Percentiles rank a stretch among this genome's conserved stretches.
Conservation (phyloP, 2,113 vertebrate genomes). For the Motacilla tschutschensis region DNA sequence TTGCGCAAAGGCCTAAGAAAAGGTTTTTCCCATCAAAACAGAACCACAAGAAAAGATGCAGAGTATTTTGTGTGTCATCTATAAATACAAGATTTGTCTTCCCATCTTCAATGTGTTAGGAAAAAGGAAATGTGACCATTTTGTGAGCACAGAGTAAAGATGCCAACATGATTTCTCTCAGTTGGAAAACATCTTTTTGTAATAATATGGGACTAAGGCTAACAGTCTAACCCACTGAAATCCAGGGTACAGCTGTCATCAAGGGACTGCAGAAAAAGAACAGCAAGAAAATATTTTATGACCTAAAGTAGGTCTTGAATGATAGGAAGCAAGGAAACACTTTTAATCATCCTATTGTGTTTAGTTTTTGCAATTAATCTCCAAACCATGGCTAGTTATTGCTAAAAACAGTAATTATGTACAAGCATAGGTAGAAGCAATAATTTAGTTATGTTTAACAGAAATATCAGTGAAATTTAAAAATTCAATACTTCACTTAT, state of each 20-base stretch:
- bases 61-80: constrained; percentile 9
- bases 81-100: constrained; percentile 35
- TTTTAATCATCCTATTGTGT: background rate
- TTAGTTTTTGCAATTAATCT: background rate
- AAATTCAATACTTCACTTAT: background rate
- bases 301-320: background rate
- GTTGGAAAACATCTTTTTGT: constrained; percentile 4
- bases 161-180: background rate
- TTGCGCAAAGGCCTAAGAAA: constrained; percentile 23
- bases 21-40: constrained; percentile 49
- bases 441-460: background rate
- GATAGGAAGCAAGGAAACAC: background rate
- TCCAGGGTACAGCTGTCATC: background rate
- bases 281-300: background rate
- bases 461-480: background rate
- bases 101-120: constrained; percentile 8
- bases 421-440: background rate
- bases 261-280: background rate
- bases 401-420: background rate
- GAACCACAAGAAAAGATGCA: constrained; percentile 33
- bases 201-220: background rate
- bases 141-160: constrained; percentile 25
- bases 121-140: constrained; percentile 17
- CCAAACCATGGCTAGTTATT: background rate
- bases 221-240: background rate